Evolutionary conservation across 2,888 invertebrate genomes (phyloP), one percentile per base, ranked within the genome.

Genomic region (Volucella zonaria): DNA sequence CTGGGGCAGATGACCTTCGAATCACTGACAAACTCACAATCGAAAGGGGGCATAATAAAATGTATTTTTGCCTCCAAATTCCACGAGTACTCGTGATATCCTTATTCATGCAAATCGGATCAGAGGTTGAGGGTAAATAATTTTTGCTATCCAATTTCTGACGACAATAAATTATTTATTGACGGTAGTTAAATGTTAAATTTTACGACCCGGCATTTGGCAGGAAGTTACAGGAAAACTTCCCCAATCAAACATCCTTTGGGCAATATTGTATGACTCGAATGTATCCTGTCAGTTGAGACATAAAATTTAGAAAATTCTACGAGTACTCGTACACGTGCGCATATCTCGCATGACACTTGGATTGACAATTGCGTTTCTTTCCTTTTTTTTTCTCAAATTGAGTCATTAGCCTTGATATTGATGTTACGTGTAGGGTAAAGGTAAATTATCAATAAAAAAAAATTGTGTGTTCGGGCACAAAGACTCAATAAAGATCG

Each of bases 81-180:
- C 18, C 18, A 23, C 18, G 18, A 23, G 18, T 23, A 2, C 3
- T 23, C 18, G 18, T 23, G 2, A 23, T 2, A 23, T 23, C 2
- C 3, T 1, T 3, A 52, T 51, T 49, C 15, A 40, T 18, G 56
- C 23, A 42, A 43, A 43, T 15, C 49, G 4, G 42, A 38, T 23
- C 40, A 38, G 18, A 14, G 9, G 15, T 1, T 40, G 1, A 15
- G 6, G 1, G 23, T 31, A 42, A 31, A 47, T 12, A 31, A 43
- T 15, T 67, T 75, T 67, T 75, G 75, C 43, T 49, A 75, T 67
- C 75, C 75, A 75, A 77, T 77, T 68, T 68, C 77, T 70, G 77
- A 68, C 45, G 70, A 68, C 77, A 68, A 47, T 77, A 77, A 77
- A 77, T 77, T 54, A 54, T 77, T 77, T 77, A 77, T 77, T 47